Percentiles rank a stretch among this genome's conserved stretches.
Conservation (phyloP, 2,888 invertebrate species). For the Parelbella ahira region DNA sequence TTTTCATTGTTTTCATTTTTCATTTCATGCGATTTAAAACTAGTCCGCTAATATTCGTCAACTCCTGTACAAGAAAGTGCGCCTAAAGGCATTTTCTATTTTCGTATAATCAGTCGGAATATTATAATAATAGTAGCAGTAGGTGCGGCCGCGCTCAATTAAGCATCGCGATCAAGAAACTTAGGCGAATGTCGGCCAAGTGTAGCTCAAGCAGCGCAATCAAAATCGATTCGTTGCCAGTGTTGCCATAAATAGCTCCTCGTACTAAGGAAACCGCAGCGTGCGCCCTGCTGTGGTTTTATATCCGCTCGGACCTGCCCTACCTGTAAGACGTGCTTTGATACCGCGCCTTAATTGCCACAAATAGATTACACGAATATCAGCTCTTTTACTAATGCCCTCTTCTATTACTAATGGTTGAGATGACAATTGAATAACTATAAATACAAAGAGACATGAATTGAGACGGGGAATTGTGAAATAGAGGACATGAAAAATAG, state of each 20-base stretch:
- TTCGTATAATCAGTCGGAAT: conserved; percentile 65
- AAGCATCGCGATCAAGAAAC: conserved; percentile 48
- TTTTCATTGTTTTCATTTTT: no score
- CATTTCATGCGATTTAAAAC: no score
- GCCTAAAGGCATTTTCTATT: conserved; percentile 72
- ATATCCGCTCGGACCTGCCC: conserved; percentile 15
- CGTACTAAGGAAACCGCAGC: conserved; percentile 16
- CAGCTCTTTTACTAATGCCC: conserved; percentile 2
- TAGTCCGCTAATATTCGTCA: no score
- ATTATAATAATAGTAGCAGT: conserved; percentile 63
- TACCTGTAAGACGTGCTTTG: conserved; percentile 14
- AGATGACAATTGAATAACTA: no score
- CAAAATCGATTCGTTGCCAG: conserved; percentile 40
- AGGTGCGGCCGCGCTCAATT: conserved; percentile 61
- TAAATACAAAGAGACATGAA: no score
- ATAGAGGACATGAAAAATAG: no score
- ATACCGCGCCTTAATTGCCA: conserved; percentile 15
- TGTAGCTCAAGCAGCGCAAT: conserved; percentile 48
- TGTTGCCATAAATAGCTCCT: conserved; percentile 30
- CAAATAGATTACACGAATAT: conserved; percentile 16
- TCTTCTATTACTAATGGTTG: conserved; percentile 29
- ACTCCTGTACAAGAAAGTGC: conserved; percentile 73
- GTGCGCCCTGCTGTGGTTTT: conserved; percentile 26
- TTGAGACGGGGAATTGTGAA: no score
- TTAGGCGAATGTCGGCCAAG: conserved; percentile 45